Base-by-base conservation (phyloP, 2,888 invertebrate genomes). In the Agrenia bidenticulata region DNA sequence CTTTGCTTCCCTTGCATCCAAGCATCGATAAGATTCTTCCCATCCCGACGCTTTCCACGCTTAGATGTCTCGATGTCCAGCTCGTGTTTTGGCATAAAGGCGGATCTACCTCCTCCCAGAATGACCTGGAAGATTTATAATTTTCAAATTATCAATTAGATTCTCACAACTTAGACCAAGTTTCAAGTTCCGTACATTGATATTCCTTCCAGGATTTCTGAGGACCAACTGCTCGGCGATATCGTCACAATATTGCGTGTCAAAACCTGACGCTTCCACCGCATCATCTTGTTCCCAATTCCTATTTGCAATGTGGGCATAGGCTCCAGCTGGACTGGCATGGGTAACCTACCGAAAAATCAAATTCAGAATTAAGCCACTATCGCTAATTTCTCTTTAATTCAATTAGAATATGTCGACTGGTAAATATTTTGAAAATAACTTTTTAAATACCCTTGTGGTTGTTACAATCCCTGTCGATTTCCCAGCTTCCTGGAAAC, bases 161-260 rank as follows among this genome's bases (percentile, higher is more conserved):
- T 23, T 51, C 23, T 51, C 23, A 4, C 21, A 7, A 19, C 15
- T 51, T 51, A 51, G 5, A 51, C 23, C 15, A 23, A 23, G 9
- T 51, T 9, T 23, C 5, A 24, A 51, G 5, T 51, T 7, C 23
- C 15, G n/a, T 55, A 88, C 89, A 78, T 88, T 85, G 17, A 90
- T 84, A 77, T 86, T 84, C 72, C 81, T 86, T 0, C 93, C 93
- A 0, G 92, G 91, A 67, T 84, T 82, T 77, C 89, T 85, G 77
- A 92, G 88, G 0, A 94, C 80, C 60, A 94, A 81, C 78, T 94
- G 93, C 2, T 87, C 81, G 0, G 89, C 94, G 64, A 93, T 92
- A 77, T 94, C 94, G 78, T 88, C 88, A 78, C 93, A 94, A 1
- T 55, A 19, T 4, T 57, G 5, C 1, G 67, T 23, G 45, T 70